Conservation (phyloP, 2,888 invertebrate genomes). For the Torymus texanus region DNA sequence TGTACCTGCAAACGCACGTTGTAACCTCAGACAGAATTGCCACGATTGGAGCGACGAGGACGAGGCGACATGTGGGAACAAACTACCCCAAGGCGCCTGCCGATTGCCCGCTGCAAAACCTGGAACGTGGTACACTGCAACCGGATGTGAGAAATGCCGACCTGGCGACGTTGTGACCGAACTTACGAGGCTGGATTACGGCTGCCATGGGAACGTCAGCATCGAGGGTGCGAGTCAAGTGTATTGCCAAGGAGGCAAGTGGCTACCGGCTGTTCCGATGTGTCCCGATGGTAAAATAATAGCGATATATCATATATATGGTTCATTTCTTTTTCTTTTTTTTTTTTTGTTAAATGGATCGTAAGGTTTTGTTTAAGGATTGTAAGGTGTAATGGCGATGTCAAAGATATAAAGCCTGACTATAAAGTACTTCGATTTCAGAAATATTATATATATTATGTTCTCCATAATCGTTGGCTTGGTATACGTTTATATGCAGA, state of each 20-base stretch:
- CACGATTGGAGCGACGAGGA: slow-evolving; percentile 68
- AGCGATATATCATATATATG: no score
- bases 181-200: slow-evolving; percentile 63
- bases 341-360: no score
- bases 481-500: no score
- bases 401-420: no score
- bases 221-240: slow-evolving; percentile 62
- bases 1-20: slow-evolving; percentile 58
- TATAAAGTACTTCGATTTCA: no score
- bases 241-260: slow-evolving; percentile 62
- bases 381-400: no score
- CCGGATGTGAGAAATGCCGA: slow-evolving; percentile 61
- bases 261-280: slow-evolving; percentile 62
- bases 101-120: slow-evolving; percentile 62
- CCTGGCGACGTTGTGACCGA: slow-evolving; percentile 64
- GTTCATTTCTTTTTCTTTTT: no score
- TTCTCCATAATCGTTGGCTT: no score
- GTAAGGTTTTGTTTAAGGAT: no score
- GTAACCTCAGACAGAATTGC: slow-evolving; percentile 64
- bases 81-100: slow-evolving; percentile 63
- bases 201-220: slow-evolving; percentile 57
- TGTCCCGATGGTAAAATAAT: slow-evolving; percentile 54
- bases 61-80: slow-evolving; percentile 59
- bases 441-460: no score
- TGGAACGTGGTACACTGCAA: slow-evolving; percentile 60